These are phyloP conservation scores for Odontomyia ornata DNA, from an alignment of 2,888 invertebrate species.

Conservation along the genomic window DNA sequence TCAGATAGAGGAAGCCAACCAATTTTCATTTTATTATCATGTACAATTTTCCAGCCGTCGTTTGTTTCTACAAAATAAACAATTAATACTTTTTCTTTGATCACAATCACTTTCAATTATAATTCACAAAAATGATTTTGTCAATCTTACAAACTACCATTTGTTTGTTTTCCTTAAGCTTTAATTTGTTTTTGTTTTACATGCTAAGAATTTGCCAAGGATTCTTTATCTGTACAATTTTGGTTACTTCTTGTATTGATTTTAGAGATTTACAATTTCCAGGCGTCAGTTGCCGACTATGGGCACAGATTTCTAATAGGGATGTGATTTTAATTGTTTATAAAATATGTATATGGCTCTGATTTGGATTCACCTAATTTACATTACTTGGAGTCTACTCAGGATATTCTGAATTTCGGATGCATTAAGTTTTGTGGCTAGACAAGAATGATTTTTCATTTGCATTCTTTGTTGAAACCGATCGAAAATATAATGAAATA, in stretches of 20 bases:
- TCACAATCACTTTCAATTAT: slow-evolving; percentile 42
- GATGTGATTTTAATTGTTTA: no score
- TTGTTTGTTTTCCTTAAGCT: not conserved
- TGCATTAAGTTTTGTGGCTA: no score
- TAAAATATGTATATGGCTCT: no score
- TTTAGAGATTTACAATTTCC: no score
- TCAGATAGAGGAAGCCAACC: slow-evolving; percentile 1
- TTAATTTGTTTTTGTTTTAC: not conserved
- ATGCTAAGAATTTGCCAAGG: not conserved
- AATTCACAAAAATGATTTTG: slow-evolving; percentile 3
- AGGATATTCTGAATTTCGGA: no score
- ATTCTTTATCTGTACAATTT: not conserved
- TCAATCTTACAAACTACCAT: not conserved
- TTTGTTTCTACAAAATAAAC: slow-evolving; percentile 17
- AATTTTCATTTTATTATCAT: not conserved
- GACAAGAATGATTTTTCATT: no score
- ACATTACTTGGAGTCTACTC: no score
- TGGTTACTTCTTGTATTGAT: not conserved
- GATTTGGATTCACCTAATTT: no score
- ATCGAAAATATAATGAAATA: not conserved
- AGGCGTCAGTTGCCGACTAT: no score
- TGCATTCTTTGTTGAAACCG: slow-evolving; percentile 6
- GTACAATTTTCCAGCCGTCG: slow-evolving; percentile 10
- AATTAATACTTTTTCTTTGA: slow-evolving; percentile 44
- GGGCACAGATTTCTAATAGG: no score